Percentiles rank a stretch among this genome's conserved stretches.
Conservation (phyloP, 35 echinoderm and acorn worm genomes). For the Strongylocentrotus purpuratus region DNA sequence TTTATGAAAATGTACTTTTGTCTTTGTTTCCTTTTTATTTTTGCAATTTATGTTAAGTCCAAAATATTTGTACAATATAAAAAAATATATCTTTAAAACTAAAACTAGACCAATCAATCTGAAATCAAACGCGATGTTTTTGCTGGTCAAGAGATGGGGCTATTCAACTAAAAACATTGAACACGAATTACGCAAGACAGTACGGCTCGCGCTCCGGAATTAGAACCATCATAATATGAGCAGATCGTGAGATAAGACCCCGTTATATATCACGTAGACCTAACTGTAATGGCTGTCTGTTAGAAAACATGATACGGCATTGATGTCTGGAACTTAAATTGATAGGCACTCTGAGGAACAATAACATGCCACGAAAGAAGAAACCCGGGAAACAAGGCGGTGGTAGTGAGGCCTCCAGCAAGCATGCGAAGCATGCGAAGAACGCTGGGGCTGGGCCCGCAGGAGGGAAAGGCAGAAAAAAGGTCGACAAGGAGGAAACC, state of each 20-base stretch:
- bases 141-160: no score
- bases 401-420: not conserved
- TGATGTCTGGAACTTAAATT: not conserved
- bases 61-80: no score
- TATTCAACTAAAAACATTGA: no score
- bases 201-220: no score
- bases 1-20: no score
- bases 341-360: not conserved
- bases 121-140: no score
- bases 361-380: constrained; percentile 40
- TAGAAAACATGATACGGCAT: not conserved
- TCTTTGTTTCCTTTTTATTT: no score
- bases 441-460: not conserved
- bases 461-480: not conserved
- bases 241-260: not conserved
- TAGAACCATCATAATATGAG: no score
- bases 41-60: no score
- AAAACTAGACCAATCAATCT: no score
- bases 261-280: not conserved
- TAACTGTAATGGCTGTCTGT: not conserved
- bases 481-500: not conserved
- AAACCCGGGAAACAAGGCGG: not conserved
- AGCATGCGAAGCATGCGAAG: constrained; percentile 18
- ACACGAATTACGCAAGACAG: no score
- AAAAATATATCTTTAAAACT: no score